These are phyloP conservation scores for Leptinotarsa texana DNA, from an alignment of 1,140 invertebrate species.

Conservation along the genomic window DNA sequence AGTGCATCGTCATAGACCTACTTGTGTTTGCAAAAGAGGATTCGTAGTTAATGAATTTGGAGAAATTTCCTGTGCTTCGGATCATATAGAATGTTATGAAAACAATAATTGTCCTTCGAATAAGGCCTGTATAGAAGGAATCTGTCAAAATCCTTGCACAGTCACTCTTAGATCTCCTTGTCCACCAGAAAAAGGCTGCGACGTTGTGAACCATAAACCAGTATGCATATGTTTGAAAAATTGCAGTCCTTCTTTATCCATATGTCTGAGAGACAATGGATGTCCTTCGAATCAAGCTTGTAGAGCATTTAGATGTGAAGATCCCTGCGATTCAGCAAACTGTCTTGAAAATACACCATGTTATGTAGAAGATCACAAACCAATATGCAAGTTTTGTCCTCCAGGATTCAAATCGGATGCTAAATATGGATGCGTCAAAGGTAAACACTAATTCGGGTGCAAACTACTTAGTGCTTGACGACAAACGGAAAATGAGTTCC, in stretches of 20 bases:
- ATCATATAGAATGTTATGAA: constrained; percentile 74
- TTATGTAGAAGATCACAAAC: constrained; percentile 89
- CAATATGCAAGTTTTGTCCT: constrained; percentile 92
- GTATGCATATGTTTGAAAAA: constrained; percentile 85
- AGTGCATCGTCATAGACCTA: constrained; percentile 79
- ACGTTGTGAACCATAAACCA: constrained; percentile 81
- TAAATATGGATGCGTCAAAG: constrained; percentile 92
- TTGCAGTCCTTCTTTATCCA: constrained; percentile 82
- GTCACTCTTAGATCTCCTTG: constrained; percentile 65
- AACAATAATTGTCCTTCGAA: constrained; percentile 86
- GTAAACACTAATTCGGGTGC: constrained; percentile 66
- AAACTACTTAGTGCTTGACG: constrained; percentile 50
- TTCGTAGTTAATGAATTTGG: constrained; percentile 83
- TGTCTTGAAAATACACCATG: constrained; percentile 83
- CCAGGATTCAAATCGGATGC: constrained; percentile 84
- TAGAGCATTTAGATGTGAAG: constrained; percentile 85
- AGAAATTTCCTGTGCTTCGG: constrained; percentile 80
- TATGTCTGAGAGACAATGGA: constrained; percentile 85
- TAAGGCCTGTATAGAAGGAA: constrained; percentile 77
- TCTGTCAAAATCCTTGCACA: constrained; percentile 85
- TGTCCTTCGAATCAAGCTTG: constrained; percentile 84
- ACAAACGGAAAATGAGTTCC: constrained; percentile 31
- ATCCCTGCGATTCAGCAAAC: constrained; percentile 80
- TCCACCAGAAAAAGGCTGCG: constrained; percentile 78
- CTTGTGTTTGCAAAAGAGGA: constrained; percentile 86